Conservation (phyloP, 2,797 vertebrate genomes). For the Pelodytes ibericus region DNA sequence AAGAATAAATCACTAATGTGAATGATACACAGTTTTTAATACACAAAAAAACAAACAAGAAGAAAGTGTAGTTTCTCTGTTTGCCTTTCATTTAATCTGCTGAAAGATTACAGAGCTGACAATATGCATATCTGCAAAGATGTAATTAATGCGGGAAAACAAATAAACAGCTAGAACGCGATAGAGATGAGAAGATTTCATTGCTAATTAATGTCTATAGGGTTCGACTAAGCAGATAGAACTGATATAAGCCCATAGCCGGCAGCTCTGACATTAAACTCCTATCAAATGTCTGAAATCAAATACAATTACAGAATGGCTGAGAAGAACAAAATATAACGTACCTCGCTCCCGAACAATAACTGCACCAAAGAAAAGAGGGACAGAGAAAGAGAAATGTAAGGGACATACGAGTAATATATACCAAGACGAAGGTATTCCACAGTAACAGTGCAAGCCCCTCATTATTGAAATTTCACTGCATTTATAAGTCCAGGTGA, state of each 20-base stretch:
- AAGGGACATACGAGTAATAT: no score
- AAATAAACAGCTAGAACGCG: slow-evolving; percentile 9
- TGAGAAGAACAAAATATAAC: slow-evolving; percentile 55
- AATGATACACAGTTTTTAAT: no score
- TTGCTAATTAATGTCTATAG: slow-evolving; percentile 28
- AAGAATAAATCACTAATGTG: no score
- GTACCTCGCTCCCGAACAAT: slow-evolving; percentile 99
- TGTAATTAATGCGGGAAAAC: not conserved
- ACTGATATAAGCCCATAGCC: slow-evolving; percentile 3
- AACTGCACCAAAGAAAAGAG: slow-evolving; percentile 85
- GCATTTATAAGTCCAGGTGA: no score
- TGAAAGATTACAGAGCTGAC: not conserved
- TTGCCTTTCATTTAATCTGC: not conserved
- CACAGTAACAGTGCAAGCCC: no score
- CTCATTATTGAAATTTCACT: no score
- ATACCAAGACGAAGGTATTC: no score
- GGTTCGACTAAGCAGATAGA: slow-evolving; percentile 17
- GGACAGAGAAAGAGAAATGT: not conserved
- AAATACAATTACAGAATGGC: slow-evolving; percentile 23
- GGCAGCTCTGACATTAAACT: slow-evolving; percentile 8
- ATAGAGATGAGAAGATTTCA: slow-evolving; percentile 25
- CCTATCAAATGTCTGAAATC: not conserved
- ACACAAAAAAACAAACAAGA: no score
- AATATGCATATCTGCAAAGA: not conserved
- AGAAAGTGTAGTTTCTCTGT: no score